These are phyloP conservation scores for Saccostrea echinata DNA, from an alignment of 1,140 invertebrate species.

Conservation along the genomic window DNA sequence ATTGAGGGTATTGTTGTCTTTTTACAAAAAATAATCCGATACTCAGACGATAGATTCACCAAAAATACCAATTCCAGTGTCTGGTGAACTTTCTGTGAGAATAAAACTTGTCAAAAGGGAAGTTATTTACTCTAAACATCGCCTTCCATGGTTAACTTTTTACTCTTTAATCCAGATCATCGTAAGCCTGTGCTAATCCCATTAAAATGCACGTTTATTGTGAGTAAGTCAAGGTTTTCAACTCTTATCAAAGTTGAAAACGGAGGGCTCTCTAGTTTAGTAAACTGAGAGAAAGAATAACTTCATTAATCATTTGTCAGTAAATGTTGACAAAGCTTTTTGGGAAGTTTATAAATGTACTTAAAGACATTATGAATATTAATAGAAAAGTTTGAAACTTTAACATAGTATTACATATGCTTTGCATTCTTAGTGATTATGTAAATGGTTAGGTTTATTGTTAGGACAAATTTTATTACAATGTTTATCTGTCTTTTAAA, in stretches of 20 bases:
- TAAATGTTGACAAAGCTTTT: slow-evolving; percentile 8
- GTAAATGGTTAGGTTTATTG: slow-evolving; percentile 21
- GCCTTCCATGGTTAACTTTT: slow-evolving; percentile 19
- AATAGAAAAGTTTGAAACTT: slow-evolving; percentile 18
- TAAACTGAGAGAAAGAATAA: not conserved
- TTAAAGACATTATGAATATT: slow-evolving; percentile 31
- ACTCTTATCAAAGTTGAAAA: not conserved
- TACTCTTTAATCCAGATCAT: slow-evolving; percentile 17
- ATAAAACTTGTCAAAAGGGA: slow-evolving; percentile 12
- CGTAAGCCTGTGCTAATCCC: slow-evolving; percentile 3
- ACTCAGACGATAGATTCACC: not conserved
- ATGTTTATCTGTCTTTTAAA: slow-evolving; percentile 2
- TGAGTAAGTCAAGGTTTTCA: slow-evolving; percentile 10
- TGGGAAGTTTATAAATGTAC: slow-evolving; percentile 14
- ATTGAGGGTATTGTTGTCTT: slow-evolving; percentile 14
- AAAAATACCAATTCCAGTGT: slow-evolving; percentile 1
- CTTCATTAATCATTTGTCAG: slow-evolving; percentile 32
- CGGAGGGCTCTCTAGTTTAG: not conserved
- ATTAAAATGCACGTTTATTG: slow-evolving; percentile 27
- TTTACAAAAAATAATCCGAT: slow-evolving; percentile 19
- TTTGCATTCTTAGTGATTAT: slow-evolving; percentile 25
- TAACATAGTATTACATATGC: slow-evolving; percentile 8
- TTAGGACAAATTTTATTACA: slow-evolving; percentile 2
- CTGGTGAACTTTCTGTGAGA: not conserved
- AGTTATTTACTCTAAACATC: not conserved